Evolutionary conservation across 2,888 invertebrate species (phyloP).

Genomic region (Isotomurus palustris): DNA sequence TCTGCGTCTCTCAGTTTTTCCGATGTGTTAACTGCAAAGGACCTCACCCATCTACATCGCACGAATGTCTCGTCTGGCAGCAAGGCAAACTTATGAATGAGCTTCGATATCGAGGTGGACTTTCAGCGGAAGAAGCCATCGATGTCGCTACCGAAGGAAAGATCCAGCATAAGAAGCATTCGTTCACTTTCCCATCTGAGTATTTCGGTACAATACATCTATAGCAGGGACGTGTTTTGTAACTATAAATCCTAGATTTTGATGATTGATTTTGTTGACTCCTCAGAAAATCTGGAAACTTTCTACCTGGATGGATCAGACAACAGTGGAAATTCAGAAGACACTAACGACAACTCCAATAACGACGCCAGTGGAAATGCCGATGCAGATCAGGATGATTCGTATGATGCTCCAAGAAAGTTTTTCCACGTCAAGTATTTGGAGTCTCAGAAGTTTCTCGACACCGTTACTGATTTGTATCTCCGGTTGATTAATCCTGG

Average conservation of each 20-base stretch:
- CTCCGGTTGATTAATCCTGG: slow-evolving; percentile 24
- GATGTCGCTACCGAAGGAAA: slow-evolving; percentile 31
- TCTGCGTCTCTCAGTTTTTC: slow-evolving; percentile 22
- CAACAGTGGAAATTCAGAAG: slow-evolving; percentile 4
- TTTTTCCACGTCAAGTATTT: not conserved
- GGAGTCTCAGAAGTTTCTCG: slow-evolving; percentile 11
- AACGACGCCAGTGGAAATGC: not conserved
- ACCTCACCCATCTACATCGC: slow-evolving; percentile 28
- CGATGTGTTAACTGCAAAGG: slow-evolving; percentile 34
- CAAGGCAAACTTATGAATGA: slow-evolving; percentile 40
- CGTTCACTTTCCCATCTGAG: slow-evolving; percentile 21
- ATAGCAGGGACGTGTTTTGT: not conserved
- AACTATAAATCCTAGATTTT: not conserved
- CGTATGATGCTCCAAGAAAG: slow-evolving; percentile 12
- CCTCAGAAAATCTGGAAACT: slow-evolving; percentile 30
- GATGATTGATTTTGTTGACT: not conserved
- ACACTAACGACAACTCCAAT: not conserved
- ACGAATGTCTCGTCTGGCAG: slow-evolving; percentile 35
- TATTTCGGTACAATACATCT: slow-evolving; percentile 27
- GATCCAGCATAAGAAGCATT: slow-evolving; percentile 30
- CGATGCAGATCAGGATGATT: slow-evolving; percentile 13
- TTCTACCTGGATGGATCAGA: slow-evolving; percentile 19
- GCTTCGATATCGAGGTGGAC: slow-evolving; percentile 32
- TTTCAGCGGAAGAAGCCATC: slow-evolving; percentile 33
- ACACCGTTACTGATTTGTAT: slow-evolving; percentile 33